Conservation (phyloP, 1,140 invertebrate genomes). For the Panagrolaimus sp. region DNA sequence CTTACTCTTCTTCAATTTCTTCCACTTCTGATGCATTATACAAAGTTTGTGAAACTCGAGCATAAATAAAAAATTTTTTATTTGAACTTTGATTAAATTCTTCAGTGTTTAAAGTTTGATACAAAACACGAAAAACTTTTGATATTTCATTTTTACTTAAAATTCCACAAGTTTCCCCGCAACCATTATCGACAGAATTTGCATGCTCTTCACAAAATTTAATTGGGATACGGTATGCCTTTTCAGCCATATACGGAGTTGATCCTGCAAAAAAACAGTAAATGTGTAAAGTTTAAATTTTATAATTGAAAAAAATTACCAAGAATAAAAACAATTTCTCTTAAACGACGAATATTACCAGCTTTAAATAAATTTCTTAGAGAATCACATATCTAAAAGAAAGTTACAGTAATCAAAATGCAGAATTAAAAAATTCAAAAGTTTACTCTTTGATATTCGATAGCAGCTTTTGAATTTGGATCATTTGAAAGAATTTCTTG, state of each 20-base stretch:
- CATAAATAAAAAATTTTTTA: conserved; percentile 14
- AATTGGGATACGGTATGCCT: not conserved
- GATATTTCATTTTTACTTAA: not conserved
- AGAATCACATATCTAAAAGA: not conserved
- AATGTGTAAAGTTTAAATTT: too few relatives aligned
- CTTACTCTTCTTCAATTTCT: conserved; percentile 15
- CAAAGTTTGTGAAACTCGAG: not conserved
- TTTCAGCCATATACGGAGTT: conserved; percentile 5
- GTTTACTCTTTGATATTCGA: not conserved
- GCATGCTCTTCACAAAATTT: conserved; percentile 5
- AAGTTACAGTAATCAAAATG: not conserved
- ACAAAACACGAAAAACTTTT: not conserved
- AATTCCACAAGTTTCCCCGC: not conserved
- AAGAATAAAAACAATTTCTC: conserved; percentile 3
- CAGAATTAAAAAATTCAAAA: not conserved
- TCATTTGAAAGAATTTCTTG: not conserved
- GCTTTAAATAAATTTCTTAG: not conserved
- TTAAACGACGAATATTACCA: not conserved
- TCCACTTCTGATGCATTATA: not conserved
- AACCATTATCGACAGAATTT: not conserved
- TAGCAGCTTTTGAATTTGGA: not conserved
- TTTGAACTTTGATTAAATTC: not conserved
- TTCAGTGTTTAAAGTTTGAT: not conserved
- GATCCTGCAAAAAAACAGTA: not conserved
- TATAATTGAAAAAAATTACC: not conserved